Conservation (phyloP, 2,113 vertebrate species). For the Phoenicopterus ruber region DNA sequence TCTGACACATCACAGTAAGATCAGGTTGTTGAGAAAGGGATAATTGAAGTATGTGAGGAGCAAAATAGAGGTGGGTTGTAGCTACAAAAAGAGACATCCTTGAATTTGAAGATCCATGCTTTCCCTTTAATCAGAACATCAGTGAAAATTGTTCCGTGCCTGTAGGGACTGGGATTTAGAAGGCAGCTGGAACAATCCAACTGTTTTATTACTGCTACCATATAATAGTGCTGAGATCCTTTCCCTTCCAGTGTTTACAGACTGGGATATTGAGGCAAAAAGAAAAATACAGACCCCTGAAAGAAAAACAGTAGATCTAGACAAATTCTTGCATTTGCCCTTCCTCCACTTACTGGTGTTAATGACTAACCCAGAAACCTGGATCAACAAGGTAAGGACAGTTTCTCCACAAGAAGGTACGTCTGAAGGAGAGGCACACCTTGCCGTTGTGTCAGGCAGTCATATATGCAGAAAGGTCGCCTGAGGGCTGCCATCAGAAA, state of each 20-base stretch:
- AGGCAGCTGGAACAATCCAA: background rate
- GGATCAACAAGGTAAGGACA: background rate
- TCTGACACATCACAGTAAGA: background rate
- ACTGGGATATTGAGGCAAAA: background rate
- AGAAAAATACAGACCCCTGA: background rate
- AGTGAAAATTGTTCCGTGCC: background rate
- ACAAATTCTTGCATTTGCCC: background rate
- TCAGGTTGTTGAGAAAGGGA: background rate
- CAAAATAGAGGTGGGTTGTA: background rate
- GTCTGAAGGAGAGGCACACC: background rate
- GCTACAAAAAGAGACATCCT: background rate
- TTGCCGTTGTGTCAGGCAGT: background rate
- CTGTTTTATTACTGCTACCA: background rate
- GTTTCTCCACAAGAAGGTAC: background rate
- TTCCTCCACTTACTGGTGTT: background rate
- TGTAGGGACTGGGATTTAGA: background rate
- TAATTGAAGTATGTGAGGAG: background rate
- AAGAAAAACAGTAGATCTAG: background rate
- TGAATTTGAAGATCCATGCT: background rate
- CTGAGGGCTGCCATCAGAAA: background rate
- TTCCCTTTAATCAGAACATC: background rate
- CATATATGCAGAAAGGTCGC: background rate
- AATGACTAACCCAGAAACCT: background rate
- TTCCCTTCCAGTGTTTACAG: background rate
- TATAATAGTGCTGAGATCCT: background rate